Base-by-base conservation (phyloP, 2,113 vertebrate genomes). In the Odocoileus virginianus region DNA sequence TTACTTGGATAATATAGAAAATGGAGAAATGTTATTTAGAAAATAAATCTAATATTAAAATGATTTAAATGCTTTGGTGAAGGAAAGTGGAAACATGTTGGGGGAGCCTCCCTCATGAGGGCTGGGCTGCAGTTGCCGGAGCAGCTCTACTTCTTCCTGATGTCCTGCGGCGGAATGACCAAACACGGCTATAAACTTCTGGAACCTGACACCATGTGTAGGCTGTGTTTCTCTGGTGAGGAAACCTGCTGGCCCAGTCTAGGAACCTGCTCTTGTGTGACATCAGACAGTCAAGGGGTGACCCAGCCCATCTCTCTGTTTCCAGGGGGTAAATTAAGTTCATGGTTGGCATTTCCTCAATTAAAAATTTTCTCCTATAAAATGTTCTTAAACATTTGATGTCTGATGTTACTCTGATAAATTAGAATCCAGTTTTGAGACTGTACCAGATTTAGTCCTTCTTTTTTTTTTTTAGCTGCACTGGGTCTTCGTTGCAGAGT, bases 41-140 rank as follows among this genome's bases (percentile, higher is more conserved):
- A 84, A 89, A 87, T 89, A 54, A 71, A 91, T 50, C 21, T 64
- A 61, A 43, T 36, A 60, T 82, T 87, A 76, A 89, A 95, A 78
- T 71, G 74, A 64, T 40, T 10, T 33, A 67, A 52, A 64, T 7
- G 8, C 2, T 78, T 30, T 27, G 11, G 16, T 23, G 50, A 60
- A 91, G 45, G 40, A 71, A 60, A 89, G 64, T 64, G 30, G 47
- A 84, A 54, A 60, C 47, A 83, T 27, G 33, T 13, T 61, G 55
- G 33, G 45, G 33, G 23, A 74, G 27, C n/a, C 1, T 76, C 61
- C 43, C 40, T 16, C 47, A 3, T 1, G 14, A 36, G 52, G 93
- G 13, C 64, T 50, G 21, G 28, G 43, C 17, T 30, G 40, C 17
- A 9, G 71, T 2, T 10, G 14, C 10, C 36, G 0, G 45, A 85